Conservation (phyloP, 2,888 invertebrate genomes). For the Drosophila anceps region DNA sequence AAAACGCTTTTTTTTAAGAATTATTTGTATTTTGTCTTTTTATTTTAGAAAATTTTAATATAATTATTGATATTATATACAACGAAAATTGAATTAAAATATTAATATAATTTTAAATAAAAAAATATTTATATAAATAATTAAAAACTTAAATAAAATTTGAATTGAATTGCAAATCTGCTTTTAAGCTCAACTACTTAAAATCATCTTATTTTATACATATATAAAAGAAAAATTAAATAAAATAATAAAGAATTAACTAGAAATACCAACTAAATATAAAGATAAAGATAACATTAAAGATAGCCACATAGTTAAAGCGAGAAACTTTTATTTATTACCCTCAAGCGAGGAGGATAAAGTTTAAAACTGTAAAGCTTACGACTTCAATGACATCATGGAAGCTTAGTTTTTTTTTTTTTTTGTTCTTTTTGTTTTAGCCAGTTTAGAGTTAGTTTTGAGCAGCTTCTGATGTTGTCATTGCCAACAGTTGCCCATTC, state of each 20-base stretch:
- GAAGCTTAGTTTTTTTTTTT: constrained; percentile 20
- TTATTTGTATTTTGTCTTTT: too few species aligned
- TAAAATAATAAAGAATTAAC: background rate
- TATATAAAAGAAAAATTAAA: background rate
- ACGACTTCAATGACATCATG: constrained; percentile 47
- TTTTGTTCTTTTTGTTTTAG: constrained; percentile 1
- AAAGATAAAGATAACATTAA: background rate
- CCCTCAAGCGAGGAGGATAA: background rate
- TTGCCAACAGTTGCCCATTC: constrained; percentile 26
- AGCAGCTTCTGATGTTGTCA: constrained; percentile 55
- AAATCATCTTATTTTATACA: background rate
- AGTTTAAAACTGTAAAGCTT: constrained; percentile 14
- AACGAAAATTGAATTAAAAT: too few species aligned
- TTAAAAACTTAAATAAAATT: too few species aligned
- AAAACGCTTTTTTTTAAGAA: too few species aligned
- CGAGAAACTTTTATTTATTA: background rate
- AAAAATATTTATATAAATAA: too few species aligned
- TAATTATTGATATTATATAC: too few species aligned
- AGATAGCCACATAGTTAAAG: background rate
- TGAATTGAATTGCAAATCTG: too few species aligned
- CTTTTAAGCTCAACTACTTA: background rate
- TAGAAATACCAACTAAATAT: background rate
- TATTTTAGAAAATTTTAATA: too few species aligned
- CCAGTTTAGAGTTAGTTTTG: constrained; percentile 26
- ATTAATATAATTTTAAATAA: too few species aligned